phyloP scores from a whole-genome alignment of 1,140 invertebrate species.

The Lanistes nyassanus region DNA sequence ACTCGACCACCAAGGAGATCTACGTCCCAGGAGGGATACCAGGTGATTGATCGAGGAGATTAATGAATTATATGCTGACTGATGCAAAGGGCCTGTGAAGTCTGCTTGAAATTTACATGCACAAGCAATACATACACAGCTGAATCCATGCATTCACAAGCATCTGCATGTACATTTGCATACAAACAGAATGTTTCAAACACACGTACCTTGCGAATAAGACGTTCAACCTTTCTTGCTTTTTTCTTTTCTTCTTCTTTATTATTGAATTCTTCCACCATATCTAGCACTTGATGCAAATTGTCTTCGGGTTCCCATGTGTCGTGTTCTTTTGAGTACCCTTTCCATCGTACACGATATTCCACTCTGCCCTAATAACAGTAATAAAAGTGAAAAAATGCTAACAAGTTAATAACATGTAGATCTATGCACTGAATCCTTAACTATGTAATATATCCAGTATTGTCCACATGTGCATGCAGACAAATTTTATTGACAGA shows the following conservation, averaged over 20 bases:
- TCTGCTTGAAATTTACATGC: too few relatives aligned
- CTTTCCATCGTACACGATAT: slow-evolving; percentile 85
- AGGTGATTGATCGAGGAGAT: too few relatives aligned
- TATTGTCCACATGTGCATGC: too few relatives aligned
- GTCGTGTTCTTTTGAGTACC: slow-evolving; percentile 78
- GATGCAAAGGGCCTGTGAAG: too few relatives aligned
- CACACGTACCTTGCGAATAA: slow-evolving; percentile 39
- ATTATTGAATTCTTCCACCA: slow-evolving; percentile 57
- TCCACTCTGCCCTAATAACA: slow-evolving; percentile 73
- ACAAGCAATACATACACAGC: too few relatives aligned
- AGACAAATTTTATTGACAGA: too few relatives aligned
- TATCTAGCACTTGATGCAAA: slow-evolving; percentile 65
- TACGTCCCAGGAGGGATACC: too few relatives aligned
- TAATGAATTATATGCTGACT: too few relatives aligned
- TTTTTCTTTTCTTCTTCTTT: slow-evolving; percentile 46
- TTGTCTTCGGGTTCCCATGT: slow-evolving; percentile 85
- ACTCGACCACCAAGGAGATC: too few relatives aligned
- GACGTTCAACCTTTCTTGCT: slow-evolving; percentile 48
- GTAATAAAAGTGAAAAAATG: neutral
- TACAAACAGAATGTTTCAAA: slow-evolving; percentile 1
- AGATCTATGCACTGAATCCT: neutral
- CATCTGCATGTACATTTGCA: too few relatives aligned
- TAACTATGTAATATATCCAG: too few relatives aligned
- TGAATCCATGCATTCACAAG: too few relatives aligned
- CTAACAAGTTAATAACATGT: neutral